phyloP scores from a whole-genome alignment of 92 coral and sea anemone species.

The Hydrozoanthus gracilis region DNA sequence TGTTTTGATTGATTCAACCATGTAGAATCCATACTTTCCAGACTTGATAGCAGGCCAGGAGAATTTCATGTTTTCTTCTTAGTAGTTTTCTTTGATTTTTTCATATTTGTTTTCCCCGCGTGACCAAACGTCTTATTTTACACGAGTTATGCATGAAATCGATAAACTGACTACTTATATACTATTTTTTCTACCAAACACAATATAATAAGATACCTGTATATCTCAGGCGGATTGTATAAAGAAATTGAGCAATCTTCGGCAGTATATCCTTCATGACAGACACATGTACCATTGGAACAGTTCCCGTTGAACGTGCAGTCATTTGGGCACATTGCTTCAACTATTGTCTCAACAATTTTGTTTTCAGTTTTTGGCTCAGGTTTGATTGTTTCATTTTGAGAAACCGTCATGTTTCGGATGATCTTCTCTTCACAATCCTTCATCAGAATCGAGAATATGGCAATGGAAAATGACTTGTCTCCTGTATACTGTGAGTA shows the following conservation, averaged over 20 bases:
- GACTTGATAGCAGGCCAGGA: too few species aligned
- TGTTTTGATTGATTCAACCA: too few species aligned
- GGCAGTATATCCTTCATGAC: slow-evolving; percentile 71
- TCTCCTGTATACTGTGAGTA: slow-evolving; percentile 37
- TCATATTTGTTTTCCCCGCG: too few species aligned
- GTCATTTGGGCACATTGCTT: slow-evolving; percentile 75
- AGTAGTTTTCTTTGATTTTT: too few species aligned
- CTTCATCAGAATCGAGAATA: slow-evolving; percentile 10
- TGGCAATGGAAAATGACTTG: slow-evolving; percentile 28
- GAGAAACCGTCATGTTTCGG: slow-evolving; percentile 32
- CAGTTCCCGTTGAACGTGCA: slow-evolving; percentile 81
- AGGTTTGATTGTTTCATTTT: slow-evolving; percentile 15
- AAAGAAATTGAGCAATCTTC: slow-evolving; percentile 76
- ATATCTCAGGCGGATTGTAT: slow-evolving; percentile 60
- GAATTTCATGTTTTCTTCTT: too few species aligned
- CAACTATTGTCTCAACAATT: slow-evolving; percentile 53
- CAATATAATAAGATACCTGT: slow-evolving; percentile 45
- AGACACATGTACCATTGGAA: slow-evolving; percentile 70
- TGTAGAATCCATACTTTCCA: too few species aligned
- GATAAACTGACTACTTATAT: too few species aligned
- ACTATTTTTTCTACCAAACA: too few species aligned
- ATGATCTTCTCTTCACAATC: slow-evolving; percentile 49
- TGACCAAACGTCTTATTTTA: too few species aligned
- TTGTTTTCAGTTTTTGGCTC: slow-evolving; percentile 3
- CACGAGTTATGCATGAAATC: too few species aligned